Conservation (phyloP, 1,140 invertebrate genomes). For the Drosophila ohnishii region DNA sequence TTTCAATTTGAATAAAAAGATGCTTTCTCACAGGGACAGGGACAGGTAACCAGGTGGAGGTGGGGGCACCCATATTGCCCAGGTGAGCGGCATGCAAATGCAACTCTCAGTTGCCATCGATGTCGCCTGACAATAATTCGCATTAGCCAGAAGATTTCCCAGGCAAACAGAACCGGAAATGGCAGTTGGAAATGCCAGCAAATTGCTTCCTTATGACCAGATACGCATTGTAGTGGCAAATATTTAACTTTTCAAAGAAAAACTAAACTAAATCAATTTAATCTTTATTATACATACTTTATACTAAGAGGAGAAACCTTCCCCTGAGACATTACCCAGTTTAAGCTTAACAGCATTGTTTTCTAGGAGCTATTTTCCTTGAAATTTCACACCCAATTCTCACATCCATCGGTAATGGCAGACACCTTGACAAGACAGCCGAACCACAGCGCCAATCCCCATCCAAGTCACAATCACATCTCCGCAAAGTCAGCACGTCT, state of each 20-base stretch:
- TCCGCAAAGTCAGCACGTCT: constrained; percentile 50
- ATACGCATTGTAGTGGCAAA: constrained; percentile 5
- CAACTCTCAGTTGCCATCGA: constrained; percentile 14
- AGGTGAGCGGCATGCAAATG: constrained; percentile 69
- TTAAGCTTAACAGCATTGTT: background rate
- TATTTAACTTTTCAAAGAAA: background rate
- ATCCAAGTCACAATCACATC: constrained; percentile 47
- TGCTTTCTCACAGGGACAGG: constrained; percentile 14
- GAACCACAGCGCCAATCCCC: constrained; percentile 6
- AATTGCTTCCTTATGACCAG: constrained; percentile 26
- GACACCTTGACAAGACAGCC: constrained; percentile 56
- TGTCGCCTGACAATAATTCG: constrained; percentile 68
- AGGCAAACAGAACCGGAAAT: constrained; percentile 50
- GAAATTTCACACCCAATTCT: background rate
- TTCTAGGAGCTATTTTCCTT: background rate
- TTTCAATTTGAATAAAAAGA: constrained; percentile 77
- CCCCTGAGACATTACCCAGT: background rate
- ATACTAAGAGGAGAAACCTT: background rate
- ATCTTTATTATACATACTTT: background rate
- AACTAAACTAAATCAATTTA: background rate
- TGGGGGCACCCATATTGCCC: background rate
- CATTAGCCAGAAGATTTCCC: constrained; percentile 72
- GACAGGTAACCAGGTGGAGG: constrained; percentile 1
- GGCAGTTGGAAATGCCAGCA: constrained; percentile 30
- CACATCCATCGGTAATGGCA: constrained; percentile 23